Conservation (phyloP, 2,888 invertebrate species). For the Tachina lurida region DNA sequence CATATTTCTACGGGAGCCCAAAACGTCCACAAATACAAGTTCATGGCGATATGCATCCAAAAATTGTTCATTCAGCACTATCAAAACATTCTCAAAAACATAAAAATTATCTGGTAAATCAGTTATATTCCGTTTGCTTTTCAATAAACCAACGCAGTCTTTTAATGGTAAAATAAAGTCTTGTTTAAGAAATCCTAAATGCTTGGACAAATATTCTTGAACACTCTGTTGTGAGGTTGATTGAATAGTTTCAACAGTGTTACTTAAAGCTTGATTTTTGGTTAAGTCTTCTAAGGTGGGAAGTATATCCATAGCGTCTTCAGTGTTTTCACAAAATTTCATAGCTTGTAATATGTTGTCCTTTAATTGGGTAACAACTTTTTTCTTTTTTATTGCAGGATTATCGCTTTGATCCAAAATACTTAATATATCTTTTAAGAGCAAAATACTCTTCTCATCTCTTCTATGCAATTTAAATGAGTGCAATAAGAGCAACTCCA, state of each 20-base stretch:
- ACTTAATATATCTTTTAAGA: conserved; percentile 73
- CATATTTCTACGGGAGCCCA: conserved; percentile 53
- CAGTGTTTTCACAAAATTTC: conserved; percentile 2
- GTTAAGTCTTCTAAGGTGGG: conserved; percentile 83
- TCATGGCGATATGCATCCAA: conserved; percentile 75
- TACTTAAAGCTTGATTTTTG: conserved; percentile 76
- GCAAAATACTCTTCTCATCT: conserved; percentile 58
- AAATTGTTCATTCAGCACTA: conserved; percentile 77
- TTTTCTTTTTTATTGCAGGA: conserved; percentile 25
- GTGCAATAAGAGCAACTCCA: conserved; percentile 74
- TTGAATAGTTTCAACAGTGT: conserved; percentile 86
- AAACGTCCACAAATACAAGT: conserved; percentile 77
- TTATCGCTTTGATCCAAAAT: conserved; percentile 69
- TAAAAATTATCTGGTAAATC: conserved; percentile 59
- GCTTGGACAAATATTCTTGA: conserved; percentile 89
- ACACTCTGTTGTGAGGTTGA: conserved; percentile 83
- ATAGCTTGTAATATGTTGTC: conserved; percentile 40
- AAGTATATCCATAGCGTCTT: conserved; percentile 81
- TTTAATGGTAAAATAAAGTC: conserved; percentile 90
- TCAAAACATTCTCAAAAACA: conserved; percentile 75
- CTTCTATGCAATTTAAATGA: conserved; percentile 72
- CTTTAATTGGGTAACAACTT: conserved; percentile 21
- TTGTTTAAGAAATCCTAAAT: conserved; percentile 90
- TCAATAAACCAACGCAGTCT: conserved; percentile 80
- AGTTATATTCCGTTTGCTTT: conserved; percentile 38